Evolutionary conservation across 2,797 vertebrate genomes (phyloP).

Genomic region (Pteronotus mesoamericanus): DNA sequence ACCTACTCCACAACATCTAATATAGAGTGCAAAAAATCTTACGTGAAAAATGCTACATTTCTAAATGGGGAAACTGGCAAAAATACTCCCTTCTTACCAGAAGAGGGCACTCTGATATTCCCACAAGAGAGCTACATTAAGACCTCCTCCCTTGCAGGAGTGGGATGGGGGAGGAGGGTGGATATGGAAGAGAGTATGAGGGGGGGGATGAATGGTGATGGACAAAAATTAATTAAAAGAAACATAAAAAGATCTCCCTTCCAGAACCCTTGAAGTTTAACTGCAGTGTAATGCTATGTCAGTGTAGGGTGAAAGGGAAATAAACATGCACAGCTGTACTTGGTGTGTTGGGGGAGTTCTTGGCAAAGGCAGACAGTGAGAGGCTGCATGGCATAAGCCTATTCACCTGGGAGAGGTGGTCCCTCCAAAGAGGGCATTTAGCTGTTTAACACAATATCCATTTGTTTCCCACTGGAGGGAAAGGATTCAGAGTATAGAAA

Average conservation of each 20-base stretch:
- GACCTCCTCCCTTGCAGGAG: neutral
- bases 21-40: neutral
- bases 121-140: neutral
- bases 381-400: neutral
- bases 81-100: constrained; percentile 44
- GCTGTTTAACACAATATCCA: neutral
- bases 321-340: neutral
- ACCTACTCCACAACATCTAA: constrained; percentile 27
- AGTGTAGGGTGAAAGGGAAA: neutral
- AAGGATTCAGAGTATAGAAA: neutral
- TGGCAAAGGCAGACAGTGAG: neutral
- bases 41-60: constrained; percentile 36
- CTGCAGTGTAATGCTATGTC: neutral
- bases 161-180: neutral
- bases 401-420: neutral
- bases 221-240: neutral
- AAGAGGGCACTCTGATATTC: constrained; percentile 59
- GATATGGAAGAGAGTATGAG: neutral
- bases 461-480: neutral
- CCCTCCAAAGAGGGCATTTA: neutral
- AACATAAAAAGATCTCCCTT: neutral
- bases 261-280: neutral
- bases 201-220: neutral
- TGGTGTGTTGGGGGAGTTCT: neutral
- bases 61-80: constrained; percentile 19